These are phyloP conservation scores for Coremacera marginata DNA, from an alignment of 2,888 invertebrate genomes.

Conservation along the genomic window DNA sequence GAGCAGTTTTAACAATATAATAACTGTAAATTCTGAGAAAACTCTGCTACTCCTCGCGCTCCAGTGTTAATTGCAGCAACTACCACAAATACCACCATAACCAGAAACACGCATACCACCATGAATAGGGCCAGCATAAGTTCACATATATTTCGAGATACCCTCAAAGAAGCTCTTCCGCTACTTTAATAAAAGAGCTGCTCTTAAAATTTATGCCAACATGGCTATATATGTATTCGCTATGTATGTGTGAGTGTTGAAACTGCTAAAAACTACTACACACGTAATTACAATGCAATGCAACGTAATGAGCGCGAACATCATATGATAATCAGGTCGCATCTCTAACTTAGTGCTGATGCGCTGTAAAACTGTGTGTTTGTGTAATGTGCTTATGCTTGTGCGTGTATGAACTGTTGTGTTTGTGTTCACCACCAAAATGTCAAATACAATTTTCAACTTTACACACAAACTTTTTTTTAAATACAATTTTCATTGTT, in stretches of 20 bases:
- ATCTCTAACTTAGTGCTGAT: neutral
- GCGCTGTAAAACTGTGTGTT: neutral
- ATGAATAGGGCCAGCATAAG: neutral
- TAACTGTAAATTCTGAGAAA: conserved; percentile 32
- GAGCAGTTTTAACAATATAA: conserved; percentile 27
- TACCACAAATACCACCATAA: neutral
- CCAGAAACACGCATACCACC: neutral
- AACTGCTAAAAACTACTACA: neutral
- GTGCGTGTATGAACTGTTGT: conserved; percentile 5
- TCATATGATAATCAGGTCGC: conserved; percentile 11
- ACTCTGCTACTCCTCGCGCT: neutral
- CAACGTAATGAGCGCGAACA: conserved; percentile 21
- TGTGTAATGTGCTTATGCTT: neutral
- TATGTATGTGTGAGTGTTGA: conserved; percentile 8
- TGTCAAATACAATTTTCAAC: conserved; percentile 17
- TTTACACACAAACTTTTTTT: neutral
- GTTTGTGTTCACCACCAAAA: neutral
- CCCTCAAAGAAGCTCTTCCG: neutral
- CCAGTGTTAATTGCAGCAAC: conserved; percentile 30
- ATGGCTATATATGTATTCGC: neutral
- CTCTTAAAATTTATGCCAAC: neutral
- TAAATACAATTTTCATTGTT: neutral
- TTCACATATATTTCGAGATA: neutral
- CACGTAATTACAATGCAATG: conserved; percentile 7
- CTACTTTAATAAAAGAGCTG: neutral